A percentile compares a stretch with the other conserved stretches of the same genome.
These are phyloP conservation scores for Eubucco bourcierii DNA, from an alignment of 2,113 vertebrate species.

Conservation along the genomic window DNA sequence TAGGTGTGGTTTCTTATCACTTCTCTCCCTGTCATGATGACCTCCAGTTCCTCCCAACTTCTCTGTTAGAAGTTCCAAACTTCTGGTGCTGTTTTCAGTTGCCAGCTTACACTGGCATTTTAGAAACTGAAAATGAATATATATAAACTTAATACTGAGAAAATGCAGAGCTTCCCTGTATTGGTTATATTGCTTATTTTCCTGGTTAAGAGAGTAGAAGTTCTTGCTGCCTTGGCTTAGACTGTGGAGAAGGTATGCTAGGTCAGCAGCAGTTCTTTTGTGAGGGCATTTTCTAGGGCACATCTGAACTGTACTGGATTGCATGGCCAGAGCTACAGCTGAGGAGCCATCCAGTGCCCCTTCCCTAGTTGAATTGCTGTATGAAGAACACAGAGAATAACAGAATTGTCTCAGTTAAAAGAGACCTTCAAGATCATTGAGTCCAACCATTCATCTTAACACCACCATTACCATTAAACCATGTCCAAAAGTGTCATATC, in stretches of 20 bases:
- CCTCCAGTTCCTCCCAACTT: background rate
- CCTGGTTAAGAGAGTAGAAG: background rate
- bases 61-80: background rate
- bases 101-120: background rate
- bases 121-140: background rate
- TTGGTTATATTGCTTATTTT: background rate
- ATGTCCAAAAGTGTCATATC: too few relatives aligned
- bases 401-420: too few relatives aligned
- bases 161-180: background rate
- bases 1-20: background rate
- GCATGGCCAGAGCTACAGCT: background rate
- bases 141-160: background rate
- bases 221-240: background rate
- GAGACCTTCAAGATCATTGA: too few relatives aligned
- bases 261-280: background rate
- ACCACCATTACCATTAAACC: too few relatives aligned
- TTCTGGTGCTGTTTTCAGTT: background rate
- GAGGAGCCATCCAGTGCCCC: background rate
- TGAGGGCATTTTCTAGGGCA: background rate
- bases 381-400: background rate
- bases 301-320: background rate
- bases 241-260: background rate
- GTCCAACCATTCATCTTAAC: too few relatives aligned
- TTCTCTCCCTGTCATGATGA: background rate
- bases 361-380: background rate